Evolutionary conservation across 2,113 vertebrate species (phyloP), one percentile per base, ranked within the genome.

Genomic region (Sinocyclocheilus anophthalmus): DNA sequence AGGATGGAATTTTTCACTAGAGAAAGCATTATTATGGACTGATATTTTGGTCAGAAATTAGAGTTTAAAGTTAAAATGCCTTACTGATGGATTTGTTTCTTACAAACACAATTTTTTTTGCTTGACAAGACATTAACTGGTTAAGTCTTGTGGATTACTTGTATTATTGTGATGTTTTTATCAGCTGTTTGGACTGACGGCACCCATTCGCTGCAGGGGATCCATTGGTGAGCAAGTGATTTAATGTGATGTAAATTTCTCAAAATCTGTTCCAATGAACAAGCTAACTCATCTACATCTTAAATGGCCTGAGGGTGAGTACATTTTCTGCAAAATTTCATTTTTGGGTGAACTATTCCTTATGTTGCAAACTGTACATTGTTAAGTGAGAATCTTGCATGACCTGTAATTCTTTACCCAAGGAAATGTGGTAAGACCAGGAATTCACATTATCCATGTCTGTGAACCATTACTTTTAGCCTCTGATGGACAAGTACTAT

Each of bases 361-460:
- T 42, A 72, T 72, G 33, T 72, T 72, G 37, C 33, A 72, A 22
- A 72, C 3, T 72, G 16, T 72, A 22, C 69, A 22, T 42, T 9
- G 69, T 72, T 72, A 42, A 72, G 37, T 42, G 9, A 72, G 69
- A 72, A 72, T 42, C 37, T 20, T 42, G 33, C 1, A 42, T 2
- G 22, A 75, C n/a, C 11, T 14, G 11, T 12, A 14, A 8, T 75
- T 48, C 5, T 13, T 13, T 75, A 48, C 22, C 42, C 42, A 50
- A 76, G 26, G n/a, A 24, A 45, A 45, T 50, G n/a, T 16, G 2
- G 73, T 50, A 48, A 26, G n/a, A 76, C 22, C 22, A 76, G 42
- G 73, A 26, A 76, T 50, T 76, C 57, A 61, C 57, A n/a, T 48
- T 76, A 24, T 76, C 73, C 42, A 76, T n/a, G 24, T 76, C 73